These are phyloP conservation scores for Dreissena polymorpha DNA, from an alignment of 1,140 invertebrate species.

Conservation along the genomic window DNA sequence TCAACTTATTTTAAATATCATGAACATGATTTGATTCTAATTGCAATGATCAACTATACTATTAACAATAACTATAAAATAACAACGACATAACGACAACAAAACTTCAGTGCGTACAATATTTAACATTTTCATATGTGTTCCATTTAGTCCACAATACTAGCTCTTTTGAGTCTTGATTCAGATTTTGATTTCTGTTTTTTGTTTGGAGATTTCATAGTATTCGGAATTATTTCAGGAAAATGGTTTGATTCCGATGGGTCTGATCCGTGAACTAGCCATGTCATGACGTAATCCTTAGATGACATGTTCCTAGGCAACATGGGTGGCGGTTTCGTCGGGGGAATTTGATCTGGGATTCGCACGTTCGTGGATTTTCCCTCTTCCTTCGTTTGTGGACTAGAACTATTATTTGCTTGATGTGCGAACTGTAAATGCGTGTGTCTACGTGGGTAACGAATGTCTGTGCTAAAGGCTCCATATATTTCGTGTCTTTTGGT, in stretches of 20 bases:
- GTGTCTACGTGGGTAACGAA: background rate
- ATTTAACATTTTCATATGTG: no score
- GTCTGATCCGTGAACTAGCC: conserved; percentile 48
- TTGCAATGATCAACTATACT: no score
- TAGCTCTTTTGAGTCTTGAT: no score
- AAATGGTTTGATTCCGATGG: conserved; percentile 45
- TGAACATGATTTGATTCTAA: no score
- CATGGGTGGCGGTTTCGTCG: conserved; percentile 5
- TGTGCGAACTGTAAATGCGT: background rate
- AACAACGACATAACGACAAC: no score
- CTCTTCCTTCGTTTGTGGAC: background rate
- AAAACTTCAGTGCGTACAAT: no score
- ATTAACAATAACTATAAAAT: no score
- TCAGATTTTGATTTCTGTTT: no score
- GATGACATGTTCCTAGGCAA: conserved; percentile 53
- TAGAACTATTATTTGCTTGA: conserved; percentile 6
- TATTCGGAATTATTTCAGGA: conserved; percentile 36
- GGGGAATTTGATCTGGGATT: conserved; percentile 37
- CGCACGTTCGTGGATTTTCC: conserved; percentile 15
- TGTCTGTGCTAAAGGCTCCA: background rate
- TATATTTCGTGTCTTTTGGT: conserved; percentile 15
- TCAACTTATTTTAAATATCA: no score
- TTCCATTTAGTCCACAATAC: no score
- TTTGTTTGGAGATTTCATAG: no score
- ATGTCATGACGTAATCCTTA: conserved; percentile 52